Percentiles rank a stretch among this genome's conserved stretches.
Evolutionary conservation across 2,797 vertebrate species (phyloP).

Genomic region (Chelonia mydas): DNA sequence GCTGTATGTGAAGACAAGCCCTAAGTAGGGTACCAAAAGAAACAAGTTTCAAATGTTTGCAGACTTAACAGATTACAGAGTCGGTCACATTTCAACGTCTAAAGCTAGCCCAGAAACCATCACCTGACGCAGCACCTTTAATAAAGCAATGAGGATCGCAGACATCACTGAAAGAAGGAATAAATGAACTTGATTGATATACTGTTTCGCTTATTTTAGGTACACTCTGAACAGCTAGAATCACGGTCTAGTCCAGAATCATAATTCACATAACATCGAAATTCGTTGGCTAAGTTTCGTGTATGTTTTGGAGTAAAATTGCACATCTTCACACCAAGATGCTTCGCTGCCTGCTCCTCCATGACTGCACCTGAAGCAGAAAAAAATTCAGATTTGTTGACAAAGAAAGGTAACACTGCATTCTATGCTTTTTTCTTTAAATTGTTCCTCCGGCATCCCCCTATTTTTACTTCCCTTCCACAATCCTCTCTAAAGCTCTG

Average conservation of each 20-base stretch:
- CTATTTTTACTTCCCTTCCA: not conserved
- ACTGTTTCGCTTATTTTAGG: not conserved
- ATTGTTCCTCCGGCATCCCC: not conserved
- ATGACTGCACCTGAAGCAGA: constrained; percentile 89
- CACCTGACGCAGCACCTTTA: not conserved
- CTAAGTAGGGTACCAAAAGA: not conserved
- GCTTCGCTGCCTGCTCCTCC: constrained; percentile 86
- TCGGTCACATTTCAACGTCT: fast-evolving
- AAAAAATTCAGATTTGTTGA: not conserved
- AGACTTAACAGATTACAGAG: not conserved
- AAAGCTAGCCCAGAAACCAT: not conserved
- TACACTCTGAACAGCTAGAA: not conserved
- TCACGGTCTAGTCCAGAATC: constrained; percentile 82
- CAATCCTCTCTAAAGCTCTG: not conserved
- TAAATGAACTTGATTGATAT: not conserved
- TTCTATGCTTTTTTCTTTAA: not conserved
- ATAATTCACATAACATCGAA: constrained; percentile 93
- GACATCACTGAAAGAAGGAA: not conserved
- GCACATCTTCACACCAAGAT: constrained; percentile 88
- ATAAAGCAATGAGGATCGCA: not conserved
- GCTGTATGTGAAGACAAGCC: not conserved
- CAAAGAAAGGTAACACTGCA: not conserved
- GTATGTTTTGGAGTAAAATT: constrained; percentile 91
- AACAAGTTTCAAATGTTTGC: not conserved
- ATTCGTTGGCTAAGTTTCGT: constrained; percentile 92